Percentiles rank a stretch among this genome's conserved stretches.
Conservation (phyloP, 1,140 invertebrate genomes). For the Apis florea region DNA sequence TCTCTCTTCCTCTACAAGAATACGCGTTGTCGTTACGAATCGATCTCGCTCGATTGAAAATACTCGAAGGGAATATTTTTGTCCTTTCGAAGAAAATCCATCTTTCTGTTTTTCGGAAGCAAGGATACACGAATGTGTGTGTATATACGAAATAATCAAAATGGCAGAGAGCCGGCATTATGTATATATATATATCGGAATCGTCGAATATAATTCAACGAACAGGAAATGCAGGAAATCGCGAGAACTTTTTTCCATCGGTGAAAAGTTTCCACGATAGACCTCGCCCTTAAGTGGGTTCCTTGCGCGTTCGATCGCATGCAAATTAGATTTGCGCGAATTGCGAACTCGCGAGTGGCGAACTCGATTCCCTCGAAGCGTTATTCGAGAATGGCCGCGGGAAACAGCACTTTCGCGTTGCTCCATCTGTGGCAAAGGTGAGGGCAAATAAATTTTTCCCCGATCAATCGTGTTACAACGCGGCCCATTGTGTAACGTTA, state of each 20-base stretch:
- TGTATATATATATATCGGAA: background rate
- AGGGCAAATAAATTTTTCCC: slow-evolving; percentile 46
- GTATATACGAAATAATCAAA: slow-evolving; percentile 37
- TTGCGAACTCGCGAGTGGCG: slow-evolving; percentile 43
- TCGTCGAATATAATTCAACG: slow-evolving; percentile 38
- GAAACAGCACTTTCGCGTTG: slow-evolving; percentile 26
- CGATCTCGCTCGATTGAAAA: slow-evolving; percentile 1
- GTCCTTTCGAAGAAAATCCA: too few species aligned
- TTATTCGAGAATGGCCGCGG: slow-evolving; percentile 2
- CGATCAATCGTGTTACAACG: slow-evolving; percentile 21
- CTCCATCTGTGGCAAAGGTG: slow-evolving; percentile 27
- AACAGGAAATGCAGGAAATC: slow-evolving; percentile 31
- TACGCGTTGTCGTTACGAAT: background rate
- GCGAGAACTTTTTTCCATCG: slow-evolving; percentile 37
- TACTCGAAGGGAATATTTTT: background rate
- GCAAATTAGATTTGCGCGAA: slow-evolving; percentile 60
- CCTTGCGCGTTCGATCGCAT: slow-evolving; percentile 55
- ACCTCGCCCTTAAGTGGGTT: slow-evolving; percentile 49
- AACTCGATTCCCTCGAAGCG: slow-evolving; percentile 26
- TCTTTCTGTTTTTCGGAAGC: too few species aligned
- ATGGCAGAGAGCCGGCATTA: slow-evolving; percentile 16
- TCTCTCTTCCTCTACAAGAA: slow-evolving; percentile 1
- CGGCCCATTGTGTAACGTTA: slow-evolving; percentile 23
- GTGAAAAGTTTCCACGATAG: slow-evolving; percentile 35
- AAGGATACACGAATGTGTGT: too few species aligned